phyloP scores from a whole-genome alignment of 2,888 invertebrate genomes.

The Brenthis daphne region DNA sequence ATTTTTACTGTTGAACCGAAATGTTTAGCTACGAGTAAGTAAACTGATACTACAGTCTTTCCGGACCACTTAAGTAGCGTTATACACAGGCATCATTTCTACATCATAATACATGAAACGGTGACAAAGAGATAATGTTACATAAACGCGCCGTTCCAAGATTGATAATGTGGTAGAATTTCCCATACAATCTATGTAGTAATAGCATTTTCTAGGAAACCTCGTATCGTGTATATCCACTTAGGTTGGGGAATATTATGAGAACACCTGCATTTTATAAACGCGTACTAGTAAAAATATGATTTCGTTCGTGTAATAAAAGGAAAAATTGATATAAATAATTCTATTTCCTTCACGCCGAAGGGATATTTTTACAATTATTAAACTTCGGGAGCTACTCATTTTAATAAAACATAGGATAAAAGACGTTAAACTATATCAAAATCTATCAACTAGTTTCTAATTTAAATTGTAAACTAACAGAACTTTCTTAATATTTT shows the following conservation, averaged over 20 bases:
- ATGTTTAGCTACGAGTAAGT: not conserved
- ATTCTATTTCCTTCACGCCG: too few relatives aligned
- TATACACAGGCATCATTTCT: constrained; percentile 18
- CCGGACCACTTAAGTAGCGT: constrained; percentile 21
- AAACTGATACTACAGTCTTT: constrained; percentile 19
- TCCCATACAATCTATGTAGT: constrained; percentile 40
- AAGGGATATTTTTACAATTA: too few relatives aligned
- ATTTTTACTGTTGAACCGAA: not conserved
- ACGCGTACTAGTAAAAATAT: too few relatives aligned
- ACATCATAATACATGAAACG: constrained; percentile 25
- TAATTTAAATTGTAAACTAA: too few relatives aligned
- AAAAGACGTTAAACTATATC: too few relatives aligned
- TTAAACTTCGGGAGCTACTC: too few relatives aligned
- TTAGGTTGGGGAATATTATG: constrained; percentile 2
- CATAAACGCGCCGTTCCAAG: constrained; percentile 43
- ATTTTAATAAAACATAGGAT: too few relatives aligned
- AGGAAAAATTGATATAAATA: too few relatives aligned
- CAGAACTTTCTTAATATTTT: too few relatives aligned
- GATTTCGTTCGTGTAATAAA: too few relatives aligned
- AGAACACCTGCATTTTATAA: not conserved
- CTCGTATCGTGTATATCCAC: constrained; percentile 14
- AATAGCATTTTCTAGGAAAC: constrained; percentile 41
- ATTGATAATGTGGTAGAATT: constrained; percentile 42
- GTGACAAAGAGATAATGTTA: constrained; percentile 42
- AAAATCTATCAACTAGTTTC: too few relatives aligned